Evolutionary conservation across 2,888 invertebrate species (phyloP).

Genomic region (Caenorhabditis sp.): DNA sequence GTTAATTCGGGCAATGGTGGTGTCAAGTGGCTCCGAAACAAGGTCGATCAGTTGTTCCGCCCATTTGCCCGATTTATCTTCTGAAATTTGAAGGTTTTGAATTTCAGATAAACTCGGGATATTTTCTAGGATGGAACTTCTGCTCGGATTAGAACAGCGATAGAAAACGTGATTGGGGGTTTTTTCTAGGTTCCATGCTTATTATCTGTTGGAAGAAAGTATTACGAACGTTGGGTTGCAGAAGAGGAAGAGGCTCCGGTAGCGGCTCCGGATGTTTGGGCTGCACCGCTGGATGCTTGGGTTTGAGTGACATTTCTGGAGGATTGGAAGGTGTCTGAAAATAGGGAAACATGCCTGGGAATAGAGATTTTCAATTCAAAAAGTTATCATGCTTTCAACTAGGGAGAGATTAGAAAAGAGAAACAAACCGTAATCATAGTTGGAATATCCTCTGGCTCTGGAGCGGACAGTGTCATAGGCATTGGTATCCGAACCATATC

Average conservation of each 20-base stretch:
- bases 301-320: slow-evolving; percentile 48
- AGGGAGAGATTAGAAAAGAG: not conserved
- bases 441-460: slow-evolving; percentile 77
- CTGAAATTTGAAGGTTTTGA: slow-evolving; percentile 45
- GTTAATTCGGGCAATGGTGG: slow-evolving; percentile 83
- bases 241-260: slow-evolving; percentile 45
- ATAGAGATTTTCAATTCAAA: not conserved
- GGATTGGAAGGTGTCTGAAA: slow-evolving; percentile 68
- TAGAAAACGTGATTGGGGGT: not conserved
- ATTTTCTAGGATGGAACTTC: slow-evolving; percentile 10
- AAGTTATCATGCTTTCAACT: not conserved
- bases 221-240: slow-evolving; percentile 52
- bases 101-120: slow-evolving; percentile 8
- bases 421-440: slow-evolving; percentile 81
- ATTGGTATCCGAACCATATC: slow-evolving; percentile 79
- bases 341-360: slow-evolving; percentile 5
- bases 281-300: slow-evolving; percentile 42
- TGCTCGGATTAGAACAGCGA: slow-evolving; percentile 17
- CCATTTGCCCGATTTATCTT: slow-evolving; percentile 77
- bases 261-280: slow-evolving; percentile 38
- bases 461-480: slow-evolving; percentile 79
- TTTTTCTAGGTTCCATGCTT: slow-evolving; percentile 17
- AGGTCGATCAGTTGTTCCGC: slow-evolving; percentile 83
- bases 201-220: not conserved
- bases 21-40: slow-evolving; percentile 83